Conservation (phyloP, 2,113 vertebrate genomes). For the Sterna hirundo region DNA sequence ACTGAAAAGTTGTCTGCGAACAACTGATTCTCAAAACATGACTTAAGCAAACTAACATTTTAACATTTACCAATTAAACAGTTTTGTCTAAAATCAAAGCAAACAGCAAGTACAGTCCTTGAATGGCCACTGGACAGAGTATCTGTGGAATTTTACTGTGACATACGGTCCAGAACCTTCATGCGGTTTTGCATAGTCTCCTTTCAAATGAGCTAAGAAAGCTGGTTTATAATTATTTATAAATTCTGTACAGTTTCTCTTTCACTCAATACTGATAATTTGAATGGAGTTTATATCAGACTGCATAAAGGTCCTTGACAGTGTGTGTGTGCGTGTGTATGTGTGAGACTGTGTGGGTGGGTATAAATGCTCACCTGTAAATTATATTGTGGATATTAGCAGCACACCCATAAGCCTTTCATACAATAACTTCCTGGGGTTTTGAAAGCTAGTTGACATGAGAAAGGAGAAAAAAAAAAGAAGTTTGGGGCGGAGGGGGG, state of each 20-base stretch:
- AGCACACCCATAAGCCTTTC: neutral
- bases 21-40: slow-evolving; percentile 76
- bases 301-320: neutral
- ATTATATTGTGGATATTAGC: neutral
- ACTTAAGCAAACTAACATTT: slow-evolving; percentile 56
- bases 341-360: neutral
- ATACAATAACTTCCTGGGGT: neutral
- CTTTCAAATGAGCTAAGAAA: slow-evolving; percentile 3
- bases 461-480: neutral
- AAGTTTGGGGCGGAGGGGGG: neutral
- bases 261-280: neutral
- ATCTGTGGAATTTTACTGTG: neutral
- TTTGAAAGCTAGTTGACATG: slow-evolving; percentile 12
- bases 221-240: neutral
- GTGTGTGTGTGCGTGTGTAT: neutral
- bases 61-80: slow-evolving; percentile 46
- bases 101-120: neutral
- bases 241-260: neutral
- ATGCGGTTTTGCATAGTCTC: neutral
- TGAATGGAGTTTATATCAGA: neutral
- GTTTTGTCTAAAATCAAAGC: slow-evolving; percentile 8
- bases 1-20: slow-evolving; percentile 75
- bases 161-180: neutral
- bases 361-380: slow-evolving; percentile 8
- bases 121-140: neutral